Evolutionary conservation across 1,140 invertebrate genomes (phyloP), one percentile per base, ranked within the genome.

Genomic region (Conus betulinus): DNA sequence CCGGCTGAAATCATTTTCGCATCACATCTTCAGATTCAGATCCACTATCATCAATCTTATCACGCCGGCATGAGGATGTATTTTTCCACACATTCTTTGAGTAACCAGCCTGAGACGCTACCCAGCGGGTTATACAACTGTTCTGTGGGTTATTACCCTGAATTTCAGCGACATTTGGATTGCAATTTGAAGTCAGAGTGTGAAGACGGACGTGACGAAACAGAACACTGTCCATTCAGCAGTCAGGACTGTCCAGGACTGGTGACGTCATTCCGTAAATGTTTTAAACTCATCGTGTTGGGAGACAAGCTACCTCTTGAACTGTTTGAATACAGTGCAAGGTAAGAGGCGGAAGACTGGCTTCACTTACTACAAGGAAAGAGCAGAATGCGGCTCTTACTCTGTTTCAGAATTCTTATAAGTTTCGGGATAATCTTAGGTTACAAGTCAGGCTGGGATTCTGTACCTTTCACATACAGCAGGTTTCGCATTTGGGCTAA

Each of bases 141-240:
- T 25, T 84, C 83, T 23, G 83, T 84, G 13, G 7, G 11, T 5
- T 20, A 84, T 5, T 84, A 84, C 55, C n/a, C 15, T 57, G 13
- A 20, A 13, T 84, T 84, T 60, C 27, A 25, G 27, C 11, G 1
- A 1, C 83, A 84, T n/a, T 52, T 84, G 53, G 53, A 84, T 39
- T 39, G 39, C 39, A 39, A 39, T 39, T 39, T 39, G 39, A 39
- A 39, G 39, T 39, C 39, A 39, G 39, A 39, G 39, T 39, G 39
- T 39, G 39, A 39, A 39, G 39, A 0, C 39, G 39, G 39, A 39
- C 39, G 3, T 84, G 83, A 84, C 10, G 83, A 84, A 60, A 53
- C 27, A 27, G 20, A 39, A 27, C 83, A 84, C 53, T 84, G 83
- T 60, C 53, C 53, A 52, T 84, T 60, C 83, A 84, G 83, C 83